These are phyloP conservation scores for Agonopterix alstromeriana DNA, from an alignment of 2,888 invertebrate species.

Conservation along the genomic window DNA sequence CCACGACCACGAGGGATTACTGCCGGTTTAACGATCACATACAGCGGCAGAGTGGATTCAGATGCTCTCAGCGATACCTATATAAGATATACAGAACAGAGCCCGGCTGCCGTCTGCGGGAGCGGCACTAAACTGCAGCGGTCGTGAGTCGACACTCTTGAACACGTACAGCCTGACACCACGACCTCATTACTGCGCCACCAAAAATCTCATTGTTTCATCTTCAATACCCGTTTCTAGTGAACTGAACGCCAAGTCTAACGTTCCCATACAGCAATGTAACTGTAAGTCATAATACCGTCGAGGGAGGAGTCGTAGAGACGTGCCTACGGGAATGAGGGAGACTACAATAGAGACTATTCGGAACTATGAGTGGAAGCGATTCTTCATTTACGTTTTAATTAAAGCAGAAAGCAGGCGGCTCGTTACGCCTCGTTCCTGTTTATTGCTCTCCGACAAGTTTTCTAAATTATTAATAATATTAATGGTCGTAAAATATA, in stretches of 20 bases:
- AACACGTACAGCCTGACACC: not conserved
- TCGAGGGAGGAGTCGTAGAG: not conserved
- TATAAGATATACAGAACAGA: not conserved
- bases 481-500: too few species aligned
- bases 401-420: slow-evolving; percentile 9
- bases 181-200: not conserved
- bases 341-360: slow-evolving; percentile 9
- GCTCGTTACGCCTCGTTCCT: slow-evolving; percentile 1
- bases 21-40: too few species aligned
- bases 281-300: too few species aligned
- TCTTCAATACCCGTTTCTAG: too few species aligned
- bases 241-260: too few species aligned
- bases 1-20: too few species aligned
- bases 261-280: too few species aligned
- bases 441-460: not conserved
- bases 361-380: slow-evolving; percentile 10
- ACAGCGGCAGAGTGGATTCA: too few species aligned
- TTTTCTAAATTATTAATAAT: too few species aligned
- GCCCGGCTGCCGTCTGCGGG: not conserved
- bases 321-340: not conserved
- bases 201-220: too few species aligned
- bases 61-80: too few species aligned
- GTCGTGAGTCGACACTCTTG: not conserved
- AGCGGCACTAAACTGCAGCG: not conserved
- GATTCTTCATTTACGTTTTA: slow-evolving; percentile 11